Evolutionary conservation across 92 coral and sea anemone species (phyloP).

Genomic region (Scolanthus callimorphus): DNA sequence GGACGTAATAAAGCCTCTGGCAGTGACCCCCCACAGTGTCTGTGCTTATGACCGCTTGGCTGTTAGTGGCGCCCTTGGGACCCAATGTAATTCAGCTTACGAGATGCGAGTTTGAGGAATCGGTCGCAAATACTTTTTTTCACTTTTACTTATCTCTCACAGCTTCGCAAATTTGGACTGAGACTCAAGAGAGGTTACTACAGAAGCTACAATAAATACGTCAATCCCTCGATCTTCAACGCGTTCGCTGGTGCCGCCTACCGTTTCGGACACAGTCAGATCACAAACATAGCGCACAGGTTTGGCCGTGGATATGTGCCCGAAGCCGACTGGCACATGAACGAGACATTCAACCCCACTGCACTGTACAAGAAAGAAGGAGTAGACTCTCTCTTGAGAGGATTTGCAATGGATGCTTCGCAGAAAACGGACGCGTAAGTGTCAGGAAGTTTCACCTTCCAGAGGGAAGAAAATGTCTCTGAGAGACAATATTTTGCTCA

Average conservation of each 20-base stretch:
- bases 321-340: constrained; percentile 1
- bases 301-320: neutral
- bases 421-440: constrained; percentile 33
- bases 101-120: too few relatives aligned
- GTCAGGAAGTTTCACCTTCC: too few relatives aligned
- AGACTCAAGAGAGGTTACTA: constrained; percentile 8
- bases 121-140: too few relatives aligned
- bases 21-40: too few relatives aligned
- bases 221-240: constrained; percentile 18
- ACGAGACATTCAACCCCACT: constrained; percentile 8
- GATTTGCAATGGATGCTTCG: constrained; percentile 25
- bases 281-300: constrained; percentile 5
- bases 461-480: too few relatives aligned
- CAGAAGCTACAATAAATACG: neutral
- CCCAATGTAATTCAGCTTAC: too few relatives aligned
- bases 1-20: too few relatives aligned
- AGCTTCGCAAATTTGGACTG: too few relatives aligned
- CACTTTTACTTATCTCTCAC: too few relatives aligned
- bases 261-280: constrained; percentile 45
- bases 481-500: too few relatives aligned
- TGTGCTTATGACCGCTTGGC: too few relatives aligned
- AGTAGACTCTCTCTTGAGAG: constrained; percentile 35
- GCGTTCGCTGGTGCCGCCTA: constrained; percentile 33
- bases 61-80: too few relatives aligned
- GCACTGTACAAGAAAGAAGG: constrained; percentile 27